Base-by-base conservation (phyloP, 2,797 vertebrate genomes). In the Gymnodraco acuticeps region DNA sequence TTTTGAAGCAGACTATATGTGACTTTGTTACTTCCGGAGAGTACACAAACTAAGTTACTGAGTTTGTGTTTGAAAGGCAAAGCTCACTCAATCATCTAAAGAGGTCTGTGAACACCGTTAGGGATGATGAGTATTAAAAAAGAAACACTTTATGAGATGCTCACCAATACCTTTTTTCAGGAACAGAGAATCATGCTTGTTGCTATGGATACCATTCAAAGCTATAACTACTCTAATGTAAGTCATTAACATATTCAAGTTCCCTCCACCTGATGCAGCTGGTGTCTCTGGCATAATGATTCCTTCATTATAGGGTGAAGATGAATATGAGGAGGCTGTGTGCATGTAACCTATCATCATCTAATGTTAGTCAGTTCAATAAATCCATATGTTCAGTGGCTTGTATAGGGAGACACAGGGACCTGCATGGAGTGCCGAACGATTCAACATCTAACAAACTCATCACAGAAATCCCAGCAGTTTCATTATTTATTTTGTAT, bases 1-100 rank as follows among this genome's bases (percentile, higher is more conserved):
- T 75, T 68, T 74, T 27, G 48, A 56, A 58, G 62, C 53, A 78
- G 63, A 73, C 66, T 64, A n/a, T 75, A 27, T 27, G 60, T 70
- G 48, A 72, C 70, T 86, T 77, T 86, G 68, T 61, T 73, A 55
- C 75, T 82, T 83, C 55, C 53, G 83, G 72, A 68, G 81, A 80
- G 48, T 42, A 73, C 61, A 60, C 66, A 45, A 78, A 81, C 51
- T 65, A 60, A 73, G 70, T 85, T 69, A 83, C 51, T 6, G 52
- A 69, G 67, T 67, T 73, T 75, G 27, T 17, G 51, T 48, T 55
- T 75, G 53, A 77, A 85, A 70, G 50, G 19, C 60, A 79, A 77
- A 75, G 31, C 45, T 48, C 50, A 55, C 27, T 41, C 63, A 53
- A 50, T 71, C 43, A 17, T 60, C 17, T 17, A 38, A 70, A 69